Conservation (phyloP, 1,140 invertebrate species). For the Asbolus verrucosus region DNA sequence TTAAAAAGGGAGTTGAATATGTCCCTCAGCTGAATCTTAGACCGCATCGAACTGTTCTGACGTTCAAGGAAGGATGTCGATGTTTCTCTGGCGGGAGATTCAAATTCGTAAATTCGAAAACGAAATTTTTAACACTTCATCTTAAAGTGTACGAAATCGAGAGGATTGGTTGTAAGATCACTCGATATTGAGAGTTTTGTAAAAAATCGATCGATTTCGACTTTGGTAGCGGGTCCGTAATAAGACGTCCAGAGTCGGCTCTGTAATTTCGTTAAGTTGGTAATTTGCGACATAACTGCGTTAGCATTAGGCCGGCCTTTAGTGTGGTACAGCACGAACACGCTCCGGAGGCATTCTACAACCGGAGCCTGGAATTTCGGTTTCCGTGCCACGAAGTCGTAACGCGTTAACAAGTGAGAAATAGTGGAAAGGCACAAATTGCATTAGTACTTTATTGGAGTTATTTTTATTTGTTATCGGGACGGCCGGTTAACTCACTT, state of each 20-base stretch:
- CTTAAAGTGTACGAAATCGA: too few species aligned
- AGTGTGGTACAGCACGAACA: constrained; percentile 27
- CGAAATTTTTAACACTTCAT: too few species aligned
- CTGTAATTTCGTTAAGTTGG: not conserved
- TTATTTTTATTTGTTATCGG: constrained; percentile 51
- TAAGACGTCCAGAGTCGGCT: not conserved
- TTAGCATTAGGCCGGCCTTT: not conserved
- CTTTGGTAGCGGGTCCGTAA: not conserved
- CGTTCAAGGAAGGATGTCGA: too few species aligned
- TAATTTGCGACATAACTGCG: constrained; percentile 10
- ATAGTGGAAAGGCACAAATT: constrained; percentile 46
- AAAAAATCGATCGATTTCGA: constrained; percentile 9
- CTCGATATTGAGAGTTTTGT: not conserved
- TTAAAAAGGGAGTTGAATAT: too few species aligned
- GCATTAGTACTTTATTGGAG: constrained; percentile 47
- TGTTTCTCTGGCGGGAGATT: too few species aligned
- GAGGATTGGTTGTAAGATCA: too few species aligned
- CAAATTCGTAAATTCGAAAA: too few species aligned
- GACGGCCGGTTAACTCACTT: constrained; percentile 37
- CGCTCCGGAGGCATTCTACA: too few species aligned
- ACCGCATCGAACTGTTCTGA: too few species aligned
- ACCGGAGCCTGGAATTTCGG: constrained; percentile 10
- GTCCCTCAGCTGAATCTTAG: too few species aligned
- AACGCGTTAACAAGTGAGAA: constrained; percentile 48
- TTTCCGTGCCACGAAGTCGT: constrained; percentile 22